These are phyloP conservation scores for Apodemus agrarius DNA, from an alignment of 2,797 vertebrate genomes.

Conservation along the genomic window DNA sequence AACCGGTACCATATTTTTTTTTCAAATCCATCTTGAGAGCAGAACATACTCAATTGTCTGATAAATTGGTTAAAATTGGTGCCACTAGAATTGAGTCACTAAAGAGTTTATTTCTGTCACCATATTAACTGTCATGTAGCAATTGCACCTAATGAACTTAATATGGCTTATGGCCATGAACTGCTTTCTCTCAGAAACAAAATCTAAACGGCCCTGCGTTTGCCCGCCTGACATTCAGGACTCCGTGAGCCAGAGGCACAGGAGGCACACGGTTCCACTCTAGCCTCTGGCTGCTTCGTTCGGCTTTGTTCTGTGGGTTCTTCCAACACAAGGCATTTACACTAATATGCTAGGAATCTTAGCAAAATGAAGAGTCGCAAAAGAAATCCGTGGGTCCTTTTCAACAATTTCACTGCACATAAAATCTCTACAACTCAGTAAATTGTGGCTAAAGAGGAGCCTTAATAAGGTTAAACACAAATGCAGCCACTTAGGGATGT, in stretches of 20 bases:
- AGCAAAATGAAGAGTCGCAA: constrained; percentile 38
- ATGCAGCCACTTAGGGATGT: background rate
- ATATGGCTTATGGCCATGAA: constrained; percentile 71
- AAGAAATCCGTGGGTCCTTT: constrained; percentile 31
- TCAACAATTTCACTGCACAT: constrained; percentile 30
- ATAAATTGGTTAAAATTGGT: constrained; percentile 83
- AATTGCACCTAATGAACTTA: constrained; percentile 74
- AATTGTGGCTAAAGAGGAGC: background rate
- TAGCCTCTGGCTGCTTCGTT: background rate
- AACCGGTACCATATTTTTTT: constrained; percentile 70
- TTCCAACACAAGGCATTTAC: constrained; percentile 28
- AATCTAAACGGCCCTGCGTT: constrained; percentile 30
- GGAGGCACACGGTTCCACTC: background rate
- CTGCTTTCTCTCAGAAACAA: constrained; percentile 71
- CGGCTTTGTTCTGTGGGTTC: background rate
- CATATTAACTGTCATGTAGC: constrained; percentile 75
- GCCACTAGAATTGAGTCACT: constrained; percentile 80
- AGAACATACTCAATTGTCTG: constrained; percentile 77
- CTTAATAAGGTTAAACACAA: background rate
- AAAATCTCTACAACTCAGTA: constrained; percentile 43
- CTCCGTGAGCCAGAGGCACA: constrained; percentile 6
- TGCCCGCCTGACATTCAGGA: constrained; percentile 36
- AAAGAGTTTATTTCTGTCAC: constrained; percentile 82
- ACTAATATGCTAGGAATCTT: constrained; percentile 42
- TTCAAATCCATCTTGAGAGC: constrained; percentile 71